Evolutionary conservation across 2,113 vertebrate species (phyloP).

Genomic region (Phrynosoma platyrhinos): DNA sequence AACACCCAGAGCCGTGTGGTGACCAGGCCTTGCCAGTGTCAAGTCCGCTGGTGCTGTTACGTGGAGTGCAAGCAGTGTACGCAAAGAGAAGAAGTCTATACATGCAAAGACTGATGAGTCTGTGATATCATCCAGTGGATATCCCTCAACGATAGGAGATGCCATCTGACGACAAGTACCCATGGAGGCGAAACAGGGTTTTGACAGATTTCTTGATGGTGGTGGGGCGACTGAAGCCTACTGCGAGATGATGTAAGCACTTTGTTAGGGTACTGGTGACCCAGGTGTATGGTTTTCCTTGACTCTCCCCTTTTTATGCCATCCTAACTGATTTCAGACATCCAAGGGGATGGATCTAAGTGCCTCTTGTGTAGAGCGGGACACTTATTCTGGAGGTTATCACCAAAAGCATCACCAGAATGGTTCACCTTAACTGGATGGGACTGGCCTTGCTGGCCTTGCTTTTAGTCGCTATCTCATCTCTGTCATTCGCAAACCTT

Average conservation of each 20-base stretch:
- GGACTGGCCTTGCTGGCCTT: not conserved
- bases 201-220: constrained; percentile 54
- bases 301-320: constrained; percentile 48
- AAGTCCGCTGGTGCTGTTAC: constrained; percentile 99
- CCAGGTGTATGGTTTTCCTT: constrained; percentile 67
- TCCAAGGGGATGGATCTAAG: constrained; percentile 61
- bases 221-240: constrained; percentile 57
- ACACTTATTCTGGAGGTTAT: constrained; percentile 55
- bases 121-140: not conserved
- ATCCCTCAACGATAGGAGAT: not conserved
- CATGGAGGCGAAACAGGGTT: constrained; percentile 73
- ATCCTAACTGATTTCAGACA: constrained; percentile 63
- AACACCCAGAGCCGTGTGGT: constrained; percentile 97
- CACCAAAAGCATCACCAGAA: constrained; percentile 7
- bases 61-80: constrained; percentile 98
- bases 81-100: constrained; percentile 97
- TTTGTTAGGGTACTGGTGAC: constrained; percentile 72
- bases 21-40: constrained; percentile 95
- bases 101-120: constrained; percentile 88
- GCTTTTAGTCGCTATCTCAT: constrained; percentile 28
- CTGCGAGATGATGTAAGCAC: constrained; percentile 73
- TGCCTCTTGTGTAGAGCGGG: constrained; percentile 62
- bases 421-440: not conserved
- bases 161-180: constrained; percentile 41
- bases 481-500: constrained; percentile 32